These are phyloP conservation scores for Dascillus cervinus DNA, from an alignment of 2,888 invertebrate genomes.

Conservation along the genomic window DNA sequence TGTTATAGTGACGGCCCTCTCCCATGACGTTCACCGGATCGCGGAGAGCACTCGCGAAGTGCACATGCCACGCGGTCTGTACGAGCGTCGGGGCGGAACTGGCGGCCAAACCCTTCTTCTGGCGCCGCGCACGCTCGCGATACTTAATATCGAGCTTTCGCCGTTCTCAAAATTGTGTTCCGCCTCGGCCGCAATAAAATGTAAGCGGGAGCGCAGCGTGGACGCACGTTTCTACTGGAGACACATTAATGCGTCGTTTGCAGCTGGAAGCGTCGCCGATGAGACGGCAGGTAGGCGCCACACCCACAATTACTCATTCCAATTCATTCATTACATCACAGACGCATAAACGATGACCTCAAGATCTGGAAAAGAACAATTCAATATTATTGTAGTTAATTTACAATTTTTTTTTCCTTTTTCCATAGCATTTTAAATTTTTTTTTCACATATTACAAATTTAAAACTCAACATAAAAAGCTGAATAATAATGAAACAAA, in stretches of 20 bases:
- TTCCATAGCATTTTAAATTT: too few relatives aligned
- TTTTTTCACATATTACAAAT: too few relatives aligned
- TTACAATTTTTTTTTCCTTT: too few relatives aligned
- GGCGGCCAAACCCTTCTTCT: slow-evolving; percentile 25
- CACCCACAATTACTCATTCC: background rate
- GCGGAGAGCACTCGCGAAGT: slow-evolving; percentile 12
- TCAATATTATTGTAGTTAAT: too few relatives aligned
- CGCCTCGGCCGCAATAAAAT: too few relatives aligned
- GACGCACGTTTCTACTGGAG: too few relatives aligned
- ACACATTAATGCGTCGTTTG: background rate
- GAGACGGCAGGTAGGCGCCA: background rate
- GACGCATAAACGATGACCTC: background rate
- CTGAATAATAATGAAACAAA: too few relatives aligned
- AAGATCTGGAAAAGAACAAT: background rate
- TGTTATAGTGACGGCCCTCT: slow-evolving; percentile 20
- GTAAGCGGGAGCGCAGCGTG: too few relatives aligned
- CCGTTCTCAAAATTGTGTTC: too few relatives aligned
- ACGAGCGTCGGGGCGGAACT: slow-evolving; percentile 24
- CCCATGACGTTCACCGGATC: slow-evolving; percentile 20
- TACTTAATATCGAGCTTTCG: slow-evolving; percentile 17
- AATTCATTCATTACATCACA: too few relatives aligned
- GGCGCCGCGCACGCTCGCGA: slow-evolving; percentile 26
- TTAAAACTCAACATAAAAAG: too few relatives aligned
- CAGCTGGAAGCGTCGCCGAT: background rate
- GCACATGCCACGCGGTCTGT: slow-evolving; percentile 19